Evolutionary conservation across 64 coral and sea anemone species (phyloP).

Genomic region (Montipora capricornis): DNA sequence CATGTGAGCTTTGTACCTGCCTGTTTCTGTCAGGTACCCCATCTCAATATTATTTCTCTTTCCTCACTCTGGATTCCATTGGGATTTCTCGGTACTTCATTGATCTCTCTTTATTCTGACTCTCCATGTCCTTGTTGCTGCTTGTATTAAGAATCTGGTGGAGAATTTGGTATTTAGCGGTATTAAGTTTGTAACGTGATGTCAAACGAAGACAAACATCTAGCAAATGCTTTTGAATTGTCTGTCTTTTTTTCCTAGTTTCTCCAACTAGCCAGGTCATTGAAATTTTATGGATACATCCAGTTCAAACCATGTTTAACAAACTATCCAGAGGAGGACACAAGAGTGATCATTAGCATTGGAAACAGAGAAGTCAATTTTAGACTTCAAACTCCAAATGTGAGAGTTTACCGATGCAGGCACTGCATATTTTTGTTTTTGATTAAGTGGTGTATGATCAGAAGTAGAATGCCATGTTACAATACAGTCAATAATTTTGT

Average conservation of each 20-base stretch:
- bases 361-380: slow-evolving; percentile 93
- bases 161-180: no score
- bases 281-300: slow-evolving; percentile 93
- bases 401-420: slow-evolving; percentile 42
- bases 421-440: neutral
- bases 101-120: no score
- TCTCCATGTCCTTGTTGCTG: no score
- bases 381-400: slow-evolving; percentile 91
- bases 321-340: slow-evolving; percentile 88
- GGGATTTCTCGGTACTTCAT: no score
- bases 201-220: neutral
- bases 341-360: slow-evolving; percentile 84
- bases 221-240: neutral
- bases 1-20: no score
- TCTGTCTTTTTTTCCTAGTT: slow-evolving; percentile 51
- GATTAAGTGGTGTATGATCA: neutral
- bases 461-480: no score
- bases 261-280: slow-evolving; percentile 76
- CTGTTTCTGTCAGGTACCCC: no score
- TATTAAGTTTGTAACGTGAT: neutral
- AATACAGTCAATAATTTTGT: no score
- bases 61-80: no score
- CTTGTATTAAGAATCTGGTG: no score
- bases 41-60: no score
- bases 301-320: slow-evolving; percentile 93